Evolutionary conservation across 2,797 vertebrate species (phyloP).

Genomic region (Triplophysa yarkandensis): DNA sequence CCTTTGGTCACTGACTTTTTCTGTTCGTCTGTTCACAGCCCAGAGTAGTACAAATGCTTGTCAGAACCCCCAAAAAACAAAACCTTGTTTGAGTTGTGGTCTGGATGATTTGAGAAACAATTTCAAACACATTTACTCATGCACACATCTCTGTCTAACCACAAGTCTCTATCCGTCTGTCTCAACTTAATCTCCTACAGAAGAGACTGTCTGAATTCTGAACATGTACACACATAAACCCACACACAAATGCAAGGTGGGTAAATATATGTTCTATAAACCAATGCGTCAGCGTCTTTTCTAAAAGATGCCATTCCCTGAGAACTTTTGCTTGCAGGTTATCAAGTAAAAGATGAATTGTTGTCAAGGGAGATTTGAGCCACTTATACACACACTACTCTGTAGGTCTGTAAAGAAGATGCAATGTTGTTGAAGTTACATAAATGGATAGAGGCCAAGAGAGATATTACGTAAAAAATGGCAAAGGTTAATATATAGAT

Average conservation of each 20-base stretch:
- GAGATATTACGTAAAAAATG: constrained; percentile 76
- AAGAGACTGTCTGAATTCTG: constrained; percentile 19
- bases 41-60: constrained; percentile 25
- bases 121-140: constrained; percentile 19
- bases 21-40: constrained; percentile 24
- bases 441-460: constrained; percentile 71
- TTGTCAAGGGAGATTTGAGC: constrained; percentile 19
- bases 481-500: constrained; percentile 79
- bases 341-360: constrained; percentile 43
- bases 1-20: constrained; percentile 3
- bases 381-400: background rate
- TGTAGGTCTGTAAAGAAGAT: constrained; percentile 48
- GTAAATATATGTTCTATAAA: constrained; percentile 45
- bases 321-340: constrained; percentile 27
- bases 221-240: constrained; percentile 32
- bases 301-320: constrained; percentile 46
- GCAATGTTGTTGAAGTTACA: constrained; percentile 68
- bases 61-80: constrained; percentile 30
- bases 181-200: constrained; percentile 41
- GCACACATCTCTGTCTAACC: background rate
- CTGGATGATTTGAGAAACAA: background rate
- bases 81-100: background rate
- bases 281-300: constrained; percentile 46
- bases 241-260: constrained; percentile 38
- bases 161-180: constrained; percentile 46